phyloP scores from a whole-genome alignment of 2,113 vertebrate species.

The Apteryx owenii region DNA sequence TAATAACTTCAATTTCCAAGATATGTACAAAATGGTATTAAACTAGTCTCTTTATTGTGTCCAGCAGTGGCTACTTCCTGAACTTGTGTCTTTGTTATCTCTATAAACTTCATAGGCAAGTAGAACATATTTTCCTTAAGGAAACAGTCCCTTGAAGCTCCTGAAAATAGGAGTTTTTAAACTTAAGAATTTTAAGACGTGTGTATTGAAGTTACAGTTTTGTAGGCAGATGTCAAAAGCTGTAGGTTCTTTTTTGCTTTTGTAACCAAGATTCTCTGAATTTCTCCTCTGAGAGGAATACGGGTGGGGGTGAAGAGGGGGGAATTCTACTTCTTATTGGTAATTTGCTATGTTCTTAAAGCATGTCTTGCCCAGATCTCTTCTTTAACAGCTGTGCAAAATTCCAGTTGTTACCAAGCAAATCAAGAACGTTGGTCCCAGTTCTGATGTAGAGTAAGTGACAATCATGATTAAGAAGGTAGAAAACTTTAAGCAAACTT shows the following conservation, averaged over 20 bases:
- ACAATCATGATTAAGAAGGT: neutral
- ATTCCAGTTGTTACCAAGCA: neutral
- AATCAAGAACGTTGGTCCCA: neutral
- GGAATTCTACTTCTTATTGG: neutral
- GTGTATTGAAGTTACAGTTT: neutral
- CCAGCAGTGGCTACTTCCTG: neutral
- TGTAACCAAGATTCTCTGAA: neutral
- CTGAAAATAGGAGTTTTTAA: neutral
- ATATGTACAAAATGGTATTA: accelerated
- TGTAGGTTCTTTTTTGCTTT: neutral
- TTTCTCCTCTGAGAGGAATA: neutral
- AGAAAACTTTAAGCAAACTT: neutral
- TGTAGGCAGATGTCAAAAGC: neutral
- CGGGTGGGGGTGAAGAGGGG: neutral
- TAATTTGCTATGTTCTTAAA: neutral
- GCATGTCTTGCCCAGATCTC: neutral
- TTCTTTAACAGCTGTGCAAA: neutral
- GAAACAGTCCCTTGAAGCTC: neutral
- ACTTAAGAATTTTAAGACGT: neutral
- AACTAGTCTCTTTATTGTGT: neutral
- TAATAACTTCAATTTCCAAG: neutral
- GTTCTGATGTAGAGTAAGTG: neutral
- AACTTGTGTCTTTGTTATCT: neutral
- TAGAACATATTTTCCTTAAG: neutral
- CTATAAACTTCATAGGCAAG: neutral